Conservation (phyloP, 2,797 vertebrate genomes). For the Euphonia xanthogaster region DNA sequence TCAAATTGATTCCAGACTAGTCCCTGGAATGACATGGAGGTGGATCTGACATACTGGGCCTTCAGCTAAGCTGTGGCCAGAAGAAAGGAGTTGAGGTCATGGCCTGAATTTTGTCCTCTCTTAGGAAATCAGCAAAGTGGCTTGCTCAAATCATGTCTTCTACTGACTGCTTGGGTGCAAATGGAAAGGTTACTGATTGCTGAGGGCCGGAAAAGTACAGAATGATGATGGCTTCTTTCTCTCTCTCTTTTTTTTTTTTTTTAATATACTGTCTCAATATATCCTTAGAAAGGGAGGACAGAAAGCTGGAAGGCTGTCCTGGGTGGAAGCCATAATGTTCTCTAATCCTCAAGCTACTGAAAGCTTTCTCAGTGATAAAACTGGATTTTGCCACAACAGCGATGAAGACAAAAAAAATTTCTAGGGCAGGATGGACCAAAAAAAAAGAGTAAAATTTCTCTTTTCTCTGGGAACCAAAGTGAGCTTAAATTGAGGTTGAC, state of each 20-base stretch:
- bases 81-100: not conserved
- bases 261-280: not conserved
- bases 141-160: not conserved
- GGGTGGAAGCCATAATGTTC: not conserved
- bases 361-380: not conserved
- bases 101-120: constrained; percentile 4
- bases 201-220: not conserved
- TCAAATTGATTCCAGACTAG: constrained; percentile 53
- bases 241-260: not conserved
- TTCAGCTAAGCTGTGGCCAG: constrained; percentile 8
- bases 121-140: not conserved
- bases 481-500: not conserved
- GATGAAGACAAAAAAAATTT: not conserved
- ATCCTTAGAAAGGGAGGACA: not conserved
- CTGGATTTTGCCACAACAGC: not conserved
- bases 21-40: constrained; percentile 11
- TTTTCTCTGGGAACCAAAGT: not conserved
- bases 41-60: constrained; percentile 13
- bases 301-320: not conserved
- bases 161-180: not conserved
- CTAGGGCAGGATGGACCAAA: not conserved
- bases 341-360: not conserved
- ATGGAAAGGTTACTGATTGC: not conserved
- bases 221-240: not conserved
- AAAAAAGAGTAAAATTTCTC: not conserved